Base-by-base conservation (phyloP, 2,888 invertebrate genomes). In the Pecten maximus region DNA sequence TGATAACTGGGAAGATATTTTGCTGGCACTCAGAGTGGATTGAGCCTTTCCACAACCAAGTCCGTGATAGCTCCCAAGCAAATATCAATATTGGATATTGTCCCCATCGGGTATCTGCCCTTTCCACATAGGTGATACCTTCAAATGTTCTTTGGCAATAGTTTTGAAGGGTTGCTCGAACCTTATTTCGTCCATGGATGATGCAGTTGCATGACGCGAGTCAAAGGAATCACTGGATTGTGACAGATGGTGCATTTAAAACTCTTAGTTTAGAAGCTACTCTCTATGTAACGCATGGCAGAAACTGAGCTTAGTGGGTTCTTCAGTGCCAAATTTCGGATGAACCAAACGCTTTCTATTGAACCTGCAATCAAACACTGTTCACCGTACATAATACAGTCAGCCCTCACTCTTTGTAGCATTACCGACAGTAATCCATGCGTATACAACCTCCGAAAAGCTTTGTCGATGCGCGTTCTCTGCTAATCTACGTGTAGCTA, bases 391-490 rank as follows among this genome's bases (percentile, higher is more conserved):
- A 74, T 74, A 3, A 74, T 74, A 1, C 74, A 74, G 8, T 28
- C 74, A 0, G 8, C 35, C 0, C 28, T 28, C 28, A 54, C 12
- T 12, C 16, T 86, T 1, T 90, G 90, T 40, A 39, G 91, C 16
- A 88, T 93, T 39, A 91, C 93, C 12, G 93, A 93, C 87, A 91
- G 91, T 40, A 74, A 90, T 40, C 91, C 91, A 35, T 93, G 92
- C 90, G 92, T 91, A 16, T 88, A 91, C n/a, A 87, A 90, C 92
- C 6, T 91, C 28, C 40, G 90, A 89, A 16, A 91, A 91, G n/a
- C 74, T 91, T 35, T 91, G 92, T 39, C 35, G 92, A 15, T 92
- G 93, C 0, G 91, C 91, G 86, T 92, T 92, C 48, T 92, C 93
- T 35, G 88, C 89, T 2, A 92, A 91, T 87, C 89, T 91, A 16